phyloP scores from a whole-genome alignment of 2,888 invertebrate species.

The Parnassius glacialis region DNA sequence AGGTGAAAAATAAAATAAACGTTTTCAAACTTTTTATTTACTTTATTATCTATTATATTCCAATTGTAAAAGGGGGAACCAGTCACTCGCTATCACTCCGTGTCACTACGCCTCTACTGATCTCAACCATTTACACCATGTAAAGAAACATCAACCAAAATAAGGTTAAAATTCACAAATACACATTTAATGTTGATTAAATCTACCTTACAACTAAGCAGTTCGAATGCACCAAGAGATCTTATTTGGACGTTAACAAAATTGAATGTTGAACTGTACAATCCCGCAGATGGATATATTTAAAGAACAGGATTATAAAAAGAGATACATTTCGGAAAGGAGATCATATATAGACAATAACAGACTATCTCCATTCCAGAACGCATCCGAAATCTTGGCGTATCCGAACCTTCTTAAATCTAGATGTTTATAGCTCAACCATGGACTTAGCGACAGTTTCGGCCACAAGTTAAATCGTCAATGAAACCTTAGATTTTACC shows the following conservation, averaged over 20 bases:
- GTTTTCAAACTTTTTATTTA: constrained; percentile 72
- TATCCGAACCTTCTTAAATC: constrained; percentile 47
- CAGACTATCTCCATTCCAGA: constrained; percentile 40
- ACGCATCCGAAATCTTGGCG: constrained; percentile 45
- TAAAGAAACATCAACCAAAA: constrained; percentile 78
- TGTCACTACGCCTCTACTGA: constrained; percentile 73
- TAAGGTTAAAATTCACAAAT: constrained; percentile 78
- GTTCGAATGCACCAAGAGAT: constrained; percentile 55
- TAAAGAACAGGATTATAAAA: background rate
- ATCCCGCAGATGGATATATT: constrained; percentile 32
- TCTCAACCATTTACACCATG: constrained; percentile 76
- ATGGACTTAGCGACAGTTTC: constrained; percentile 64
- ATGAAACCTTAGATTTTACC: constrained; percentile 33
- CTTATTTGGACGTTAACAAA: constrained; percentile 33
- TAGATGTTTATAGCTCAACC: constrained; percentile 52
- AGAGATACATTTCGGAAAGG: constrained; percentile 41
- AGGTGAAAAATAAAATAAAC: constrained; percentile 54
- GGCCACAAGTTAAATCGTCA: constrained; percentile 59
- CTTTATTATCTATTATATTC: constrained; percentile 78
- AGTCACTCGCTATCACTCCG: constrained; percentile 74
- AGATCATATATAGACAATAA: constrained; percentile 46
- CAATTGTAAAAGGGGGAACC: constrained; percentile 79
- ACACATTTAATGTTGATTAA: constrained; percentile 79
- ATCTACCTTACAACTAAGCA: constrained; percentile 62
- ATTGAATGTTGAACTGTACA: constrained; percentile 24